A percentile compares a stretch with the other conserved stretches of the same genome.
Evolutionary conservation across 2,797 vertebrate species (phyloP).

Genomic region (Enoplosus armatus): DNA sequence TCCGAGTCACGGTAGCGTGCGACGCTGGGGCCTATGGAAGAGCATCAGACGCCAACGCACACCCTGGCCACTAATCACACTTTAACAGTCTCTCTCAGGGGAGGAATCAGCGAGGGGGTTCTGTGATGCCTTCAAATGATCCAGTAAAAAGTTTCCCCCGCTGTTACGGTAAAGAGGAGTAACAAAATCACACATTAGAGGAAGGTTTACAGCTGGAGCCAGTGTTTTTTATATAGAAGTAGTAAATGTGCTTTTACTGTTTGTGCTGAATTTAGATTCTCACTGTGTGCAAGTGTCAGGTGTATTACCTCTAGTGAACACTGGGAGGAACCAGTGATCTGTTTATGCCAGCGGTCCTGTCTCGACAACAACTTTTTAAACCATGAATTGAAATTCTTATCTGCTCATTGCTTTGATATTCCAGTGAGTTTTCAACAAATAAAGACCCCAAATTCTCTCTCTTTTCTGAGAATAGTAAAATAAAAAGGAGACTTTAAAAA

Average conservation of each 20-base stretch:
- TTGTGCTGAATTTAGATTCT: conserved; percentile 39
- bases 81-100: conserved; percentile 65
- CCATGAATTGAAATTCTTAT: background rate
- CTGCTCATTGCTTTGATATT: background rate
- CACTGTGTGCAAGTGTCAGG: background rate
- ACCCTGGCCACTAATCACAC: conserved; percentile 77
- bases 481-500: background rate
- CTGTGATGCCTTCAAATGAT: conserved; percentile 79
- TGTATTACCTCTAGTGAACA: conserved; percentile 49
- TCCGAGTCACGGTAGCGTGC: conserved; percentile 59
- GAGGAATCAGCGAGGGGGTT: conserved; percentile 54
- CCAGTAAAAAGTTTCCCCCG: conserved; percentile 70
- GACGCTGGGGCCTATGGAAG: conserved; percentile 39
- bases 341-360: background rate
- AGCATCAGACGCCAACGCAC: conserved; percentile 63
- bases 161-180: conserved; percentile 71
- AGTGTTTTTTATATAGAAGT: conserved; percentile 57
- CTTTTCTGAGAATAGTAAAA: background rate
- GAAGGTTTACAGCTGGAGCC: conserved; percentile 60
- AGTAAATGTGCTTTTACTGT: conserved; percentile 69
- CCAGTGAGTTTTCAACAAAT: background rate
- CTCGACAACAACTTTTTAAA: background rate
- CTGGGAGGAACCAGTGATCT: conserved; percentile 76
- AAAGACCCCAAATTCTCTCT: background rate
- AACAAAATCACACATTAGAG: conserved; percentile 63